Evolutionary conservation across 1,140 invertebrate genomes (phyloP).

Genomic region (Ooceraea biroi): DNA sequence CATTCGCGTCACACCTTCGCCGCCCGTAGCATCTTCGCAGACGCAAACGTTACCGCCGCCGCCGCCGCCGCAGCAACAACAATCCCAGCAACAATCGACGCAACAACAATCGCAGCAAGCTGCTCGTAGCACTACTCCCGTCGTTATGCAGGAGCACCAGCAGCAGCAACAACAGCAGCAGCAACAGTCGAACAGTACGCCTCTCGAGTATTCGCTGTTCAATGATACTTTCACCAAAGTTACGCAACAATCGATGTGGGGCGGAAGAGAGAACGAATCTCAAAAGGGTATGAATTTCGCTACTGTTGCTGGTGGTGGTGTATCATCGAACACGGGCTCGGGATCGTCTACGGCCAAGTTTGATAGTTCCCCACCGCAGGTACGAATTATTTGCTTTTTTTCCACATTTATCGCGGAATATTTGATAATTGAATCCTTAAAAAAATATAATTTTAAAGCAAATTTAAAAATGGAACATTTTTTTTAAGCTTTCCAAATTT

Average conservation of each 20-base stretch:
- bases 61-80: slow-evolving; percentile 68
- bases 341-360: slow-evolving; percentile 84
- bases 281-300: slow-evolving; percentile 92
- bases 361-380: slow-evolving; percentile 87
- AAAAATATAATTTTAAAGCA: no score
- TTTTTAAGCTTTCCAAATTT: no score
- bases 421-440: background rate
- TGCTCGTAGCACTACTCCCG: slow-evolving; percentile 76
- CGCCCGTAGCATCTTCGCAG: slow-evolving; percentile 72
- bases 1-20: slow-evolving; percentile 79
- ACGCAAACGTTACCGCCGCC: slow-evolving; percentile 59
- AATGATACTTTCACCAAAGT: slow-evolving; percentile 90
- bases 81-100: slow-evolving; percentile 67
- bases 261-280: slow-evolving; percentile 88
- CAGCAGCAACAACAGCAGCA: slow-evolving; percentile 72
- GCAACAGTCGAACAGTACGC: slow-evolving; percentile 76
- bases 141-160: slow-evolving; percentile 72
- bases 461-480: no score
- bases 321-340: slow-evolving; percentile 84
- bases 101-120: slow-evolving; percentile 74
- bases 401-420: background rate
- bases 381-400: slow-evolving; percentile 28
- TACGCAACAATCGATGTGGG: slow-evolving; percentile 89
- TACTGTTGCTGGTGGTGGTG: slow-evolving; percentile 90
- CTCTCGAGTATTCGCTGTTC: slow-evolving; percentile 92